Evolutionary conservation across 2,888 invertebrate genomes (phyloP).

Genomic region (Cerastis leucographa): DNA sequence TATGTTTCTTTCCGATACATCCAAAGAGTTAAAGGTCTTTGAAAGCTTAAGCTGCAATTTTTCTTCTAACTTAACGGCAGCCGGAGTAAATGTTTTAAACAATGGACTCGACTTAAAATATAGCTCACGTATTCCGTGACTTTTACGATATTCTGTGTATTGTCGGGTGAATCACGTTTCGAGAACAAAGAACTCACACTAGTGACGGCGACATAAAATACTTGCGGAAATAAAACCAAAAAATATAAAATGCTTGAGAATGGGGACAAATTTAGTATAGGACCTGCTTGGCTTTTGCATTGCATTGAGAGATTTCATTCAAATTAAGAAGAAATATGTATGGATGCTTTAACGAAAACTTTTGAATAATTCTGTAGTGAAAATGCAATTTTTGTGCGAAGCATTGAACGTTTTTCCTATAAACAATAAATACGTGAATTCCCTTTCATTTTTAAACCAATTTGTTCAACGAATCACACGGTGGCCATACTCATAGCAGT

Average conservation of each 20-base stretch:
- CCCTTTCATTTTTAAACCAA: neutral
- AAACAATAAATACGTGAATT: neutral
- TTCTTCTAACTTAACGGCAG: conserved; percentile 24
- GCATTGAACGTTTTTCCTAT: neutral
- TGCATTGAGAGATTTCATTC: neutral
- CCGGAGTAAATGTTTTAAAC: conserved; percentile 42
- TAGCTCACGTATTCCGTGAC: conserved; percentile 57
- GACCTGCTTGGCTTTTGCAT: conserved; percentile 25
- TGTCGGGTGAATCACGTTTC: conserved; percentile 60
- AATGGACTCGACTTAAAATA: conserved; percentile 53
- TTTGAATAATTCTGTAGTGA: neutral
- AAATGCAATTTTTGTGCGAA: neutral
- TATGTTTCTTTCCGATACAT: conserved; percentile 33
- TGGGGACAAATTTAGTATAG: conserved; percentile 6
- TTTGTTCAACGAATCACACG: neutral
- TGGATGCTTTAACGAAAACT: too few relatives aligned
- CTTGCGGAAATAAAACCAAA: conserved; percentile 53
- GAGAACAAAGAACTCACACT: conserved; percentile 56
- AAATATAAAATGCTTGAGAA: conserved; percentile 30
- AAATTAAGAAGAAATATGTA: neutral
- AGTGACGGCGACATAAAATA: conserved; percentile 49
- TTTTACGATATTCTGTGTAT: conserved; percentile 59
- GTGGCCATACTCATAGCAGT: too few relatives aligned
- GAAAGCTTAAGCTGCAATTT: conserved; percentile 21
- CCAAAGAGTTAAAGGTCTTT: conserved; percentile 15